A percentile compares a stretch with the other conserved stretches of the same genome.
Evolutionary conservation across 2,113 vertebrate genomes (phyloP).

Genomic region (Toxotes chatareus): DNA sequence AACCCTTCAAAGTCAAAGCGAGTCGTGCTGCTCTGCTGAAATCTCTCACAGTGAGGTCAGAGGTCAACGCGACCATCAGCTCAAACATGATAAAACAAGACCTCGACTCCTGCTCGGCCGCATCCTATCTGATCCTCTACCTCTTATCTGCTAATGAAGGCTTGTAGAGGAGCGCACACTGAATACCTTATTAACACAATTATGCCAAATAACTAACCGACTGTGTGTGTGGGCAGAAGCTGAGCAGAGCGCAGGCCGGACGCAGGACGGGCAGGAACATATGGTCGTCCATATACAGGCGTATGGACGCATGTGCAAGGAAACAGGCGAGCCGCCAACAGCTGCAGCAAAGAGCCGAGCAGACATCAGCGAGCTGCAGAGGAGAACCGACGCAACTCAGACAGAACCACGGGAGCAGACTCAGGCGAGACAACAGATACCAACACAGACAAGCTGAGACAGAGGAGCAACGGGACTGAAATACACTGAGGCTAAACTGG

Average conservation of each 20-base stretch:
- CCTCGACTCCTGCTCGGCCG: neutral
- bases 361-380: conserved; percentile 1
- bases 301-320: conserved; percentile 1
- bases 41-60: neutral
- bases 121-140: conserved; percentile 17
- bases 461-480: no score
- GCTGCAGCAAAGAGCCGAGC: neutral
- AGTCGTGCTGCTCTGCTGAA: no score
- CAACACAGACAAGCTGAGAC: no score
- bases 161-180: neutral
- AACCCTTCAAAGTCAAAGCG: neutral
- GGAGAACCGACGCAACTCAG: neutral
- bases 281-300: neutral
- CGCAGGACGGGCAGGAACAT: conserved; percentile 15
- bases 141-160: conserved; percentile 41
- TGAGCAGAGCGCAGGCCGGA: conserved; percentile 8
- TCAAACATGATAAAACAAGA: conserved; percentile 21
- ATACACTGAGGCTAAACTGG: no score
- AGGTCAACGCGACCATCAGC: conserved; percentile 25
- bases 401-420: no score
- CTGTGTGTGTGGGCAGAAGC: conserved; percentile 13
- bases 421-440: no score
- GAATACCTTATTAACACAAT: conserved; percentile 38
- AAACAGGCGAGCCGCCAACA: conserved; percentile 29
- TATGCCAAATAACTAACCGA: conserved; percentile 9